Base-by-base conservation (phyloP, 2,113 vertebrate genomes). In the Pitta sordida region DNA sequence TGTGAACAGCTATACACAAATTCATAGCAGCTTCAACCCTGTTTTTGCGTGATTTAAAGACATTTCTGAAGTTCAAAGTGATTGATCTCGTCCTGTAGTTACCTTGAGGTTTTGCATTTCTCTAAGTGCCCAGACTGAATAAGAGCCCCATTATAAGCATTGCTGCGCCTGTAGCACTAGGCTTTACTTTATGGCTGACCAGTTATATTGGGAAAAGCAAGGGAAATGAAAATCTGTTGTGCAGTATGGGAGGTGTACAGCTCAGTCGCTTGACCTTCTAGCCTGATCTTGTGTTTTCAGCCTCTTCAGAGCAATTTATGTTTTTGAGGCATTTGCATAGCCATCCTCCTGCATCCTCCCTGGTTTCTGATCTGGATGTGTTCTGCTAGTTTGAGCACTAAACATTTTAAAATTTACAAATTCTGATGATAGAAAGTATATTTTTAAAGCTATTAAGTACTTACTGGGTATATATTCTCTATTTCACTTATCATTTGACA, bases 401-500 rank as follows among this genome's bases (percentile, higher is more conserved):
- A 94, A 90, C 43, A 86, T 90, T 80, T 95, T 83, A 52, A 85
- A 94, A 83, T 86, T 37, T 49, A 73, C 29, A 41, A 92, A 93
- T 96, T 93, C 83, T 92, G 88, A 94, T 92, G 76, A 94, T 84
- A 67, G 56, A 88, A 94, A 92, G 18, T 90, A 49, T 76, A 75
- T 93, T 94, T 92, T 94, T 94, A 95, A 96, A 96, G 83, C 88
- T 96, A 88, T 95, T 97, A 96, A 93, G 71, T 86, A 78, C 49
- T 94, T 96, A 93, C 52, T 87, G 64, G 16, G 3, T 75, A 69
- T 87, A 73, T 92, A 83, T 71, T 83, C 83, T 86, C 9, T 85
- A 93, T 93, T 93, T 96, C 75, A 94, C 80, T 96, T 94, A 87
- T 58, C 67, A 49, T 78, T 91, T 97, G 94, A 95, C 93, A 95